These are phyloP conservation scores for Bombus balteatus DNA, from an alignment of 1,140 invertebrate species.

Conservation along the genomic window DNA sequence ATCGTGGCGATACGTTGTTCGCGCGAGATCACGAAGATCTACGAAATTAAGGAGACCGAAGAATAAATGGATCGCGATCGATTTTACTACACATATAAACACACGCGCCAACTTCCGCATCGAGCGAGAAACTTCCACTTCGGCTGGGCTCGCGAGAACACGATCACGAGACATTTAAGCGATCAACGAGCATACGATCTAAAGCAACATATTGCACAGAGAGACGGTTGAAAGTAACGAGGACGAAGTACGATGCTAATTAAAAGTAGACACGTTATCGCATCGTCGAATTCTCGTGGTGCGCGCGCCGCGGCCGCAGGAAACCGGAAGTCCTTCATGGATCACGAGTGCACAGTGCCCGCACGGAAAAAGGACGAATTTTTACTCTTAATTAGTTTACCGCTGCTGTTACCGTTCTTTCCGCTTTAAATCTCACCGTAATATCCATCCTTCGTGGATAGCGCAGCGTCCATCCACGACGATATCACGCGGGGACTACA, in stretches of 20 bases:
- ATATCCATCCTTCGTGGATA: background rate
- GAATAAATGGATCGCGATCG: background rate
- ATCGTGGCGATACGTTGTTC: background rate
- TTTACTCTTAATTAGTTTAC: conserved; percentile 49
- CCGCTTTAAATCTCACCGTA: background rate
- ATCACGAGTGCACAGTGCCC: conserved; percentile 62
- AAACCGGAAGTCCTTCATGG: conserved; percentile 15
- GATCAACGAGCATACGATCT: conserved; percentile 12
- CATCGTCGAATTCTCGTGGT: conserved; percentile 6
- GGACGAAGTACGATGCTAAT: conserved; percentile 37
- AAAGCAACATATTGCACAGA: conserved; percentile 40
- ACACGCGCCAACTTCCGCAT: too few relatives aligned
- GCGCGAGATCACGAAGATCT: background rate
- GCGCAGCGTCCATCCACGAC: background rate
- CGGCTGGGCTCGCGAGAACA: background rate
- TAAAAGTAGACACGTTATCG: conserved; percentile 1
- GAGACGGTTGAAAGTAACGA: conserved; percentile 23
- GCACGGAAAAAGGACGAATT: conserved; percentile 72
- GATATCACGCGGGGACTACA: too few relatives aligned
- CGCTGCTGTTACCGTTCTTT: background rate
- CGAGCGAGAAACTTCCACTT: background rate
- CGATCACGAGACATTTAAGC: conserved; percentile 7
- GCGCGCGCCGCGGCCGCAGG: background rate
- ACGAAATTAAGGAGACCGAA: background rate
- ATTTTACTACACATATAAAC: too few relatives aligned